A percentile compares a stretch with the other conserved stretches of the same genome.
Evolutionary conservation across 2,888 invertebrate species (phyloP).

Genomic region (Apamea crenata): DNA sequence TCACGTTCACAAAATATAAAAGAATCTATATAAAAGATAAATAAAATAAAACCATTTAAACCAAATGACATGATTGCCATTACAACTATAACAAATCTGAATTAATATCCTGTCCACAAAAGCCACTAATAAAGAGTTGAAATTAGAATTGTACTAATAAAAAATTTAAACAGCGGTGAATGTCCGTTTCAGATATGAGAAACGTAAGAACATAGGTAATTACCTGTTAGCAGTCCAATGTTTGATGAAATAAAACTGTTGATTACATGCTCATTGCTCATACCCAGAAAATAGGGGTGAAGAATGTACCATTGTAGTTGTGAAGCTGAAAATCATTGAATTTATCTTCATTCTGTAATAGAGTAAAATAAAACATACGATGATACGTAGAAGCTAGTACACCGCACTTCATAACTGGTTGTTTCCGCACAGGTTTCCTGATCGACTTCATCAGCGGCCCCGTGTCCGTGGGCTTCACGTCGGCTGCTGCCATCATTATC

Average conservation of each 20-base stretch:
- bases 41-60: too few species aligned
- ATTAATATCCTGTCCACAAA: too few species aligned
- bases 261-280: background rate
- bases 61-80: too few species aligned
- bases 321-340: background rate
- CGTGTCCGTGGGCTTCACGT: constrained; percentile 95
- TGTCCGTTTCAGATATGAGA: too few species aligned
- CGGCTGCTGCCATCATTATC: constrained; percentile 95
- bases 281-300: background rate
- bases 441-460: constrained; percentile 97
- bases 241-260: background rate
- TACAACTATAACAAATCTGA: too few species aligned
- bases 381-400: background rate
- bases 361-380: background rate
- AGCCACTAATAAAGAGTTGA: too few species aligned
- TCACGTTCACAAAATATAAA: background rate
- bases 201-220: background rate
- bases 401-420: background rate
- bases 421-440: constrained; percentile 91
- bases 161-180: background rate
- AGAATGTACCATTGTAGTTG: background rate
- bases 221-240: background rate
- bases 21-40: too few species aligned
- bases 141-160: background rate
- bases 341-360: background rate